Percentiles rank a stretch among this genome's conserved stretches.
Evolutionary conservation across 2,113 vertebrate species (phyloP).

Genomic region (Alethe diademata): DNA sequence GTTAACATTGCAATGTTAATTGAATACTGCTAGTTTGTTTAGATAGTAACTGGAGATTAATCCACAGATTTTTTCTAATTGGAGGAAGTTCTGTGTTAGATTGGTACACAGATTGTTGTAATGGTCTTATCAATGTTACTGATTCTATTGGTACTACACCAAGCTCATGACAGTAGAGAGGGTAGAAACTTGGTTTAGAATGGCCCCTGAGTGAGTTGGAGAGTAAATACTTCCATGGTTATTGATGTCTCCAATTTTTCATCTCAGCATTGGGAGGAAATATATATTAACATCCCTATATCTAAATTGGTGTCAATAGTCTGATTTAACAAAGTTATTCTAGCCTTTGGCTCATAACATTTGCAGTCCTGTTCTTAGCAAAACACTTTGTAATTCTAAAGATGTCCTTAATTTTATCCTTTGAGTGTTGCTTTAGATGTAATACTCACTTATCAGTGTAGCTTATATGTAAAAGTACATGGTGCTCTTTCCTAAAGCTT

Average conservation of each 20-base stretch:
- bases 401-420: neutral
- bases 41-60: neutral
- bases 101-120: neutral
- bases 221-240: neutral
- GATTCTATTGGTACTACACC: neutral
- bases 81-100: neutral
- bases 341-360: neutral
- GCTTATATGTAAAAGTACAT: neutral
- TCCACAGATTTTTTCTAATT: neutral
- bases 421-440: neutral
- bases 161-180: neutral
- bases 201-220: neutral
- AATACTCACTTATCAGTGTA: neutral
- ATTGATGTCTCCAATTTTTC: neutral
- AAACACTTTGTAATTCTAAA: neutral
- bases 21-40: neutral
- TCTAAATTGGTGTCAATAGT: neutral
- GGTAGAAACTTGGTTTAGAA: neutral
- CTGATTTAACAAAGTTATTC: neutral
- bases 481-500: neutral
- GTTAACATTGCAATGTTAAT: neutral
- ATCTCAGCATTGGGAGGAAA: neutral
- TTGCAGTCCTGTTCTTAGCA: neutral
- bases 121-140: neutral
- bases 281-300: neutral